Base-by-base conservation (phyloP, 2,888 invertebrate species). In the Zygogramma bicolorata region DNA sequence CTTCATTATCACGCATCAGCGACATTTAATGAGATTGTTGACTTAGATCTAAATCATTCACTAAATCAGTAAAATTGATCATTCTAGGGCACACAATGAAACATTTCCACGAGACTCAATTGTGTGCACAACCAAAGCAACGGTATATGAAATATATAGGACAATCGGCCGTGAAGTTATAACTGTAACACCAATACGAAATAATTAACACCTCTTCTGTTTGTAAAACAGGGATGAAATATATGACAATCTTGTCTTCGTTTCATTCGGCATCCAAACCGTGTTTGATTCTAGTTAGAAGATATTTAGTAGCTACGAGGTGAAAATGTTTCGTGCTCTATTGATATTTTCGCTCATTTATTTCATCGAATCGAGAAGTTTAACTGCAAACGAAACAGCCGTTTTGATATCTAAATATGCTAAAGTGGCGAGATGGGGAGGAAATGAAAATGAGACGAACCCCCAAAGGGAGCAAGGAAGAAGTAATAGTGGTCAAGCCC, bases 391-490 rank as follows among this genome's bases (percentile, higher is more conserved):
- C 70, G 77, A 80, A 65, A 75, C 81, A 2, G 74, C 80, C 3
- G 74, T 82, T 72, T 73, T 81, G 65, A 82, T 83, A 73, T 82
- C 85, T 0, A 84, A 85, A 58, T 87, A 87, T 75, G 83, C 86
- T 3, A 86, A 85, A 81, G 87, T 87, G 38, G 81, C 85, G 6
- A 82, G 80, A 75, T 87, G 85, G 83, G 86, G 85, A 22, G 61
- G 77, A 15, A 77, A 74, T 13, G 69, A 75, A 57, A 71, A 80
- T 57, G 27, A 42, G n/a, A 59, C 68, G 0, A 63, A 25, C 13
- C 5, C 62, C 25, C 40, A 40, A 40, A 22, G 25, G 42, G 22
- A 71, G 20, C 81, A 81, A 76, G 83, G 78, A 46, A 78, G 85
- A 75, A 83, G 83, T 57, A 79, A 75, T 73, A 80, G 75, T 68